These are phyloP conservation scores for Drosophila ohnishii DNA, from an alignment of 1,140 invertebrate genomes.

Conservation along the genomic window DNA sequence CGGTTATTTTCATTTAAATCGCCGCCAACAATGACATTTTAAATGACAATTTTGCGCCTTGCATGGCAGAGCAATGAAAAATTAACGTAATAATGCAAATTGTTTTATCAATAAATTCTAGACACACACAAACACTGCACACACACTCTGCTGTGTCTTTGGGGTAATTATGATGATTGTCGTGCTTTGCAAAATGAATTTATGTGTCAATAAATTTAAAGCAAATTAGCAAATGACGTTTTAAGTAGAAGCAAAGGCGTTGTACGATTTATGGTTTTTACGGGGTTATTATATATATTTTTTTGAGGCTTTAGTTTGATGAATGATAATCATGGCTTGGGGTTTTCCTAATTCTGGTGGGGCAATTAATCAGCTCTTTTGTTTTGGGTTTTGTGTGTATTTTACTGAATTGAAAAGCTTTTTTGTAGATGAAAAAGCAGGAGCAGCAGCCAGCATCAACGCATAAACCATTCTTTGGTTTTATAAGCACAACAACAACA, in stretches of 20 bases:
- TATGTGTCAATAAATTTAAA: constrained; percentile 79
- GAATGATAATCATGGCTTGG: constrained; percentile 43
- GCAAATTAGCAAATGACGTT: constrained; percentile 80
- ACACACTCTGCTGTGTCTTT: constrained; percentile 6
- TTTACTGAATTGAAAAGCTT: constrained; percentile 7
- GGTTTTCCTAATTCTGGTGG: background rate
- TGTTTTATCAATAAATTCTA: constrained; percentile 81
- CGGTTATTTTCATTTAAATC: constrained; percentile 81
- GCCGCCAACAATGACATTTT: constrained; percentile 70
- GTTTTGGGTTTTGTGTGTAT: constrained; percentile 8
- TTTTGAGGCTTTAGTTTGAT: constrained; percentile 41
- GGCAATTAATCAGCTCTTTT: constrained; percentile 47
- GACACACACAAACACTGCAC: constrained; percentile 32
- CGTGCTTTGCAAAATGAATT: constrained; percentile 65
- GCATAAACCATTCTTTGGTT: background rate
- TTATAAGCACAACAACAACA: background rate
- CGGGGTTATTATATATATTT: background rate
- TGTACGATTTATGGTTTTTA: constrained; percentile 71
- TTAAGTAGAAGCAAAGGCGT: constrained; percentile 64
- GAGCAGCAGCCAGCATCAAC: background rate
- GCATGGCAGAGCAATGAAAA: constrained; percentile 52
- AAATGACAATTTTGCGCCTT: constrained; percentile 80
- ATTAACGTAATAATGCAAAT: constrained; percentile 79
- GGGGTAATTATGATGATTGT: constrained; percentile 65
- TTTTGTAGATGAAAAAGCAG: background rate